phyloP scores from a whole-genome alignment of 1,140 invertebrate species.

The Achatina immaculata region DNA sequence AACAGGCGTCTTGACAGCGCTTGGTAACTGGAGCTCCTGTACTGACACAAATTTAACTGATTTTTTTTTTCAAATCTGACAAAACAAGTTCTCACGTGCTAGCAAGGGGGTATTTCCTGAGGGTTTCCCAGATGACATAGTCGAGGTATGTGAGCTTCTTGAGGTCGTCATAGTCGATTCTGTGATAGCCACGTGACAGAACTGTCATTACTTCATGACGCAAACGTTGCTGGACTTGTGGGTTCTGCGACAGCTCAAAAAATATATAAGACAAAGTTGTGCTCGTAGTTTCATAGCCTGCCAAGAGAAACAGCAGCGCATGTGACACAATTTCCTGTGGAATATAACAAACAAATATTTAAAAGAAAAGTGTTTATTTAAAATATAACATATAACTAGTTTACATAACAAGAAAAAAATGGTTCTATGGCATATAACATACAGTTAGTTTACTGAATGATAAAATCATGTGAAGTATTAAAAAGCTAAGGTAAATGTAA shows the following conservation, averaged over 20 bases:
- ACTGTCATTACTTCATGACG: constrained; percentile 66
- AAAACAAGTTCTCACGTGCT: constrained; percentile 65
- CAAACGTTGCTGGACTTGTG: constrained; percentile 71
- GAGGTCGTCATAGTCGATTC: constrained; percentile 46
- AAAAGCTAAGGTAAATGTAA: too few species aligned
- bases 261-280: constrained; percentile 71
- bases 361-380: not conserved
- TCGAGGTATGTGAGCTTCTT: constrained; percentile 62
- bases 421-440: too few species aligned
- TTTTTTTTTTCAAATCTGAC: too few species aligned
- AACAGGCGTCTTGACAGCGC: too few species aligned
- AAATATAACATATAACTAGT: too few species aligned
- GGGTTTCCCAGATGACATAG: constrained; percentile 62
- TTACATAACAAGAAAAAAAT: too few species aligned
- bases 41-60: too few species aligned
- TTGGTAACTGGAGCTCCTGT: too few species aligned
- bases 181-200: constrained; percentile 13
- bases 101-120: constrained; percentile 63
- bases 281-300: constrained; percentile 72
- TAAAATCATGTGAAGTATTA: too few species aligned
- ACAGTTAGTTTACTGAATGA: too few species aligned
- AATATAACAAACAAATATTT: constrained; percentile 8
- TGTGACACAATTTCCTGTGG: constrained; percentile 63
- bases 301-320: constrained; percentile 63
- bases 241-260: constrained; percentile 72